Evolutionary conservation across 2,888 invertebrate genomes (phyloP).

Genomic region (Rhagophthalmus giganteus): DNA sequence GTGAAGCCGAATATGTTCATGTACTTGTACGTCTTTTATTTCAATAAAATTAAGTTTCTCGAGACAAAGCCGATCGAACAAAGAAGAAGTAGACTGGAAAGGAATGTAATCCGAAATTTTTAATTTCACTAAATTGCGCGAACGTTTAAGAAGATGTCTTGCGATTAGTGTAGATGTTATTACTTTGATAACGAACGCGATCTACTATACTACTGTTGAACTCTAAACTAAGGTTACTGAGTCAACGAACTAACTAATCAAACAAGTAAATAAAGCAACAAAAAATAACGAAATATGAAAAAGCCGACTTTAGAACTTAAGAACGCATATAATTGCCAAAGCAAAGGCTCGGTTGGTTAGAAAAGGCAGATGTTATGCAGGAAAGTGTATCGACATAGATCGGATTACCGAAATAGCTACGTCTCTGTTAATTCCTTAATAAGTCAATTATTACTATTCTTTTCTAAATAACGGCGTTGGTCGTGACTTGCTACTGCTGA

Average conservation of each 20-base stretch:
- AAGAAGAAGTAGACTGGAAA: too few species aligned
- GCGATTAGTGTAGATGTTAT: too few species aligned
- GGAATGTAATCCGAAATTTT: too few species aligned
- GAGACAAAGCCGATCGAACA: too few species aligned
- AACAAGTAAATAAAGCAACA: constrained; percentile 27
- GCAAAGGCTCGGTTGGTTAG: constrained; percentile 53
- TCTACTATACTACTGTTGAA: too few species aligned
- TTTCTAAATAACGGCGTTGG: constrained; percentile 14
- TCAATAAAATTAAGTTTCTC: too few species aligned
- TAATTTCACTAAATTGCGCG: too few species aligned
- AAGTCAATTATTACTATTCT: constrained; percentile 20
- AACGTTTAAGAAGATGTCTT: too few species aligned
- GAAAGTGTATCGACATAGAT: constrained; percentile 22
- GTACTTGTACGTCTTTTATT: too few species aligned
- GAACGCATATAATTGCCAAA: constrained; percentile 48
- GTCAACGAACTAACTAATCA: constrained; percentile 36
- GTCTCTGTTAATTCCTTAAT: constrained; percentile 28
- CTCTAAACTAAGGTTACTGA: constrained; percentile 29
- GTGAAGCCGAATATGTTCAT: too few species aligned
- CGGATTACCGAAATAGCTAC: constrained; percentile 19
- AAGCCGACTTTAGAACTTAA: constrained; percentile 32
- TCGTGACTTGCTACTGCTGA: constrained; percentile 17
- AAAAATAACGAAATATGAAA: constrained; percentile 29
- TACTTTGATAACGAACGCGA: too few species aligned
- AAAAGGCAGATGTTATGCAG: constrained; percentile 54